Conservation (phyloP, 2,113 vertebrate species). For the Zingel zingel region DNA sequence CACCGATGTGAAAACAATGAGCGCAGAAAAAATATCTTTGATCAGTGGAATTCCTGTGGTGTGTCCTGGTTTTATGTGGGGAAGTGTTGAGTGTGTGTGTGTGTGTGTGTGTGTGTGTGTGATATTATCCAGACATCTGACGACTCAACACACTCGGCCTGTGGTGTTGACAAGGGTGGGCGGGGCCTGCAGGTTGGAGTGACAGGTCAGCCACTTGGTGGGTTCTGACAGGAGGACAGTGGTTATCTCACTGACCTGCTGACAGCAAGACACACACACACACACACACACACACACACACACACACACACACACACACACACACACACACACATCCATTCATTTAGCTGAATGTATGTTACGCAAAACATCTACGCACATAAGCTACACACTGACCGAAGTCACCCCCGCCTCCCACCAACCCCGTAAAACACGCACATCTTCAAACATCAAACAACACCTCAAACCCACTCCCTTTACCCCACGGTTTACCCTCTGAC, state of each 20-base stretch:
- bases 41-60: background rate
- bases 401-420: background rate
- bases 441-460: conserved; percentile 71
- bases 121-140: conserved; percentile 68
- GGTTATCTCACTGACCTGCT: conserved; percentile 64
- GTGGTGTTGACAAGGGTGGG: conserved; percentile 59
- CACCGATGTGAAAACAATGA: background rate
- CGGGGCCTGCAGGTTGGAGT: conserved; percentile 43
- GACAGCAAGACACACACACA: conserved; percentile 50
- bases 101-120: conserved; percentile 6
- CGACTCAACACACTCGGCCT: conserved; percentile 60
- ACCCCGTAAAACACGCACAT: conserved; percentile 45
- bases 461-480: conserved; percentile 58
- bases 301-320: conserved; percentile 16
- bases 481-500: conserved; percentile 63
- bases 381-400: conserved; percentile 1
- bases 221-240: conserved; percentile 57
- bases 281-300: conserved; percentile 3
- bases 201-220: conserved; percentile 56
- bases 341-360: background rate
- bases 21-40: background rate
- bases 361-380: conserved; percentile 5
- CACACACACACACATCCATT: background rate
- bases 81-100: conserved; percentile 1
- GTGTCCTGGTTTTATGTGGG: background rate